phyloP scores from a whole-genome alignment of 2,113 vertebrate species.

The Amazona vittata region DNA sequence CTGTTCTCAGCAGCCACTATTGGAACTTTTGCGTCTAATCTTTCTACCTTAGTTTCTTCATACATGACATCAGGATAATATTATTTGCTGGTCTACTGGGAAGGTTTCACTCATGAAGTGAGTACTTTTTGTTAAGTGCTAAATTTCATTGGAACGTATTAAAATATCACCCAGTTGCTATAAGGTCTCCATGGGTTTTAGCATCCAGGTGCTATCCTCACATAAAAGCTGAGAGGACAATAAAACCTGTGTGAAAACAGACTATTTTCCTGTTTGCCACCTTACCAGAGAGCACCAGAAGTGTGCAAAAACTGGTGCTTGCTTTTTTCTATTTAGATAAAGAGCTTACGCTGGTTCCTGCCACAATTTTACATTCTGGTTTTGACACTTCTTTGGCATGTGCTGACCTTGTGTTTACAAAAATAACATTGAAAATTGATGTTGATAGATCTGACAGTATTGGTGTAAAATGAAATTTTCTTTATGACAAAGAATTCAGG shows the following conservation, averaged over 20 bases:
- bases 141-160: not conserved
- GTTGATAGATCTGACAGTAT: not conserved
- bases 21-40: not conserved
- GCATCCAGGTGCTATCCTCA: not conserved
- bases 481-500: not conserved
- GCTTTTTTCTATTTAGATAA: not conserved
- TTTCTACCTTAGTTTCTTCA: not conserved
- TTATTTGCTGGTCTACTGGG: not conserved
- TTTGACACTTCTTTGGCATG: not conserved
- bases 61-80: not conserved
- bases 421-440: not conserved
- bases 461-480: not conserved
- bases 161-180: not conserved
- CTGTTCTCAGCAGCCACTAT: not conserved
- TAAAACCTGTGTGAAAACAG: not conserved
- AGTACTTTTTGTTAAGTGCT: not conserved
- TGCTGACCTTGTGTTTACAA: not conserved
- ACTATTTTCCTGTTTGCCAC: slow-evolving; percentile 13
- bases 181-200: not conserved
- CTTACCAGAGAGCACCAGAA: not conserved
- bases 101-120: not conserved
- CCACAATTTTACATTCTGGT: not conserved
- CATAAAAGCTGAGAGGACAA: not conserved
- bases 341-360: not conserved
- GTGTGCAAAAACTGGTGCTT: not conserved